phyloP scores from a whole-genome alignment of 2,888 invertebrate species.

The Rhagium mordax region DNA sequence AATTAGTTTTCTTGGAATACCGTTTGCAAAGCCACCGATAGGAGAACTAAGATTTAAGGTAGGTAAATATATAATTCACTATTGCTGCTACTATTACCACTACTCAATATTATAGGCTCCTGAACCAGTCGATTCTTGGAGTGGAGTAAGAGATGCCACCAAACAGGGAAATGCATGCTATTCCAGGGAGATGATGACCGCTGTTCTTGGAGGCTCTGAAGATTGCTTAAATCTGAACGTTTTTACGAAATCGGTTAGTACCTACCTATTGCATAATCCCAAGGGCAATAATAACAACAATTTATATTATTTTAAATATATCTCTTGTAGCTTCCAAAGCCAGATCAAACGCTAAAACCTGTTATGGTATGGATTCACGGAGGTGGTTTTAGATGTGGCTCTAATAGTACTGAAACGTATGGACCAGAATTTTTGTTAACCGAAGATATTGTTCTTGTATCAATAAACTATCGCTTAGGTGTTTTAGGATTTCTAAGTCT shows the following conservation, averaged over 20 bases:
- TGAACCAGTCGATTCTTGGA: constrained; percentile 52
- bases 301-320: too few species aligned
- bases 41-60: too few species aligned
- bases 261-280: too few species aligned
- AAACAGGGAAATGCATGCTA: constrained; percentile 54
- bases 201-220: constrained; percentile 54
- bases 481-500: constrained; percentile 70
- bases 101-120: constrained; percentile 48
- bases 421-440: constrained; percentile 70
- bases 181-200: constrained; percentile 49
- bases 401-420: constrained; percentile 58
- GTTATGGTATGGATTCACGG: constrained; percentile 72
- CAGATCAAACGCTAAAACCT: constrained; percentile 39
- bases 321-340: constrained; percentile 17
- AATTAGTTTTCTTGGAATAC: too few species aligned
- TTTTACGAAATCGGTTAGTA: constrained; percentile 48
- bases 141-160: constrained; percentile 53
- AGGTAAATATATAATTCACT: too few species aligned
- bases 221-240: constrained; percentile 63
- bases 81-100: too few species aligned
- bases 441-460: constrained; percentile 70
- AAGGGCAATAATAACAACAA: too few species aligned
- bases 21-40: too few species aligned
- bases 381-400: constrained; percentile 70
- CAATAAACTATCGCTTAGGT: constrained; percentile 70